Base-by-base conservation (phyloP, 2,113 vertebrate species). In the Gavialis gangeticus region DNA sequence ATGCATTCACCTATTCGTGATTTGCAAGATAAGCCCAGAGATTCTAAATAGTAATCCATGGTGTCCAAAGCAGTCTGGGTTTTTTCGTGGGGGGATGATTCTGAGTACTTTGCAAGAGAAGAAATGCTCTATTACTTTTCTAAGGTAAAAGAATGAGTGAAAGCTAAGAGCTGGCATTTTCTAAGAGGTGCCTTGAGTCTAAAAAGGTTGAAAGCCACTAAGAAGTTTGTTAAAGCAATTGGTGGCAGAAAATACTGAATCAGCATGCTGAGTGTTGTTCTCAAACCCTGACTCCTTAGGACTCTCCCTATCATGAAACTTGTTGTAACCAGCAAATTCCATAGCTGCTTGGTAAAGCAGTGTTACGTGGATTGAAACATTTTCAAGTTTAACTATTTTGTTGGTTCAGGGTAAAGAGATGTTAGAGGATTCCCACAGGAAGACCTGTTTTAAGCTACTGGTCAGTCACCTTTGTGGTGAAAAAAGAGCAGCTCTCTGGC, bases 291-390 rank as follows among this genome's bases (percentile, higher is more conserved):
- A 37, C 28, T 90, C 66, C 87, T 3, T 0, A 21, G 14, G 57
- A 10, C 24, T 24, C 79, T 69, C 82, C 81, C 75, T 62, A 54
- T 7, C 0, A 0, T 0, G 0, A 77, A 56, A 54, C 78, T 37
- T 46, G 57, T 0, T 0, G 21, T 63, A 75, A 83, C 79, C 79
- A 90, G 91, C 37, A 1, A 18, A 66, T 94, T 90, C 80, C 77
- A 2, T n/a, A 27, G 58, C 58, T 79, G 58, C 55, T 62, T 84
- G 55, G 77, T 6, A 2, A 0, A 0, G 2, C 4, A 21, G 60
- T 15, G 84, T 64, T 75, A 13, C 25, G 17, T n/a, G 22, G 3
- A 8, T 46, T 46, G 22, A 30, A 73, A 46, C 69, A 46, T 46
- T 15, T 73, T 46, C 46, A 46, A 24, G 5, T 13, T 73, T 46